A percentile compares a stretch with the other conserved stretches of the same genome.
Evolutionary conservation across 2,888 invertebrate species (phyloP).

Genomic region (Elysia crispata): DNA sequence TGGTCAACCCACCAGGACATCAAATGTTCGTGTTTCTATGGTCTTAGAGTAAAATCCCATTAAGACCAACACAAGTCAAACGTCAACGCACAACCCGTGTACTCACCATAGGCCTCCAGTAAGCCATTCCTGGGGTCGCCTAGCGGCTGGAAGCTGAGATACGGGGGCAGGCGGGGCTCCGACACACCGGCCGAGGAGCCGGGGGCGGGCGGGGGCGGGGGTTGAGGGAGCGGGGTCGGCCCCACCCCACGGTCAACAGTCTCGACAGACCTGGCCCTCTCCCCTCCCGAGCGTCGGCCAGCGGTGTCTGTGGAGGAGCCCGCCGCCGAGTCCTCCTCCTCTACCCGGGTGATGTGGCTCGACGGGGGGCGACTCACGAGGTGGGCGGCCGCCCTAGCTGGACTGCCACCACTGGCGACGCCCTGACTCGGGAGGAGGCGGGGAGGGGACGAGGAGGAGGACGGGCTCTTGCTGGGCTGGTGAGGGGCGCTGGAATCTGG

Average conservation of each 20-base stretch:
- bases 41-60: too few relatives aligned
- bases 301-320: too few relatives aligned
- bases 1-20: too few relatives aligned
- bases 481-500: neutral
- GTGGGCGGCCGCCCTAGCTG: too few relatives aligned
- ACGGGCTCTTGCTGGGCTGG: too few relatives aligned
- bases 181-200: neutral
- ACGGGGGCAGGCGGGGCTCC: constrained; percentile 57
- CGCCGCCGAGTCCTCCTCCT: constrained; percentile 70
- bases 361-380: constrained; percentile 66
- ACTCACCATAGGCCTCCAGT: constrained; percentile 51
- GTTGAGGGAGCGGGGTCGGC: constrained; percentile 73
- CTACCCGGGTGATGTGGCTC: constrained; percentile 64
- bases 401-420: too few relatives aligned
- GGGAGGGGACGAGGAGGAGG: too few relatives aligned
- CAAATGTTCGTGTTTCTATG: too few relatives aligned
- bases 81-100: too few relatives aligned
- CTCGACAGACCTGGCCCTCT: constrained; percentile 66
- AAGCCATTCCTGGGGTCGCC: constrained; percentile 49
- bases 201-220: constrained; percentile 35
- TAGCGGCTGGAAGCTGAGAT: constrained; percentile 56
- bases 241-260: constrained; percentile 75
- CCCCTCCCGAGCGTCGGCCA: constrained; percentile 48
- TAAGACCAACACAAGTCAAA: too few relatives aligned
- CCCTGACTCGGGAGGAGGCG: constrained; percentile 47